phyloP scores from a whole-genome alignment of 1,140 invertebrate genomes.

The Panulirus ornatus region DNA sequence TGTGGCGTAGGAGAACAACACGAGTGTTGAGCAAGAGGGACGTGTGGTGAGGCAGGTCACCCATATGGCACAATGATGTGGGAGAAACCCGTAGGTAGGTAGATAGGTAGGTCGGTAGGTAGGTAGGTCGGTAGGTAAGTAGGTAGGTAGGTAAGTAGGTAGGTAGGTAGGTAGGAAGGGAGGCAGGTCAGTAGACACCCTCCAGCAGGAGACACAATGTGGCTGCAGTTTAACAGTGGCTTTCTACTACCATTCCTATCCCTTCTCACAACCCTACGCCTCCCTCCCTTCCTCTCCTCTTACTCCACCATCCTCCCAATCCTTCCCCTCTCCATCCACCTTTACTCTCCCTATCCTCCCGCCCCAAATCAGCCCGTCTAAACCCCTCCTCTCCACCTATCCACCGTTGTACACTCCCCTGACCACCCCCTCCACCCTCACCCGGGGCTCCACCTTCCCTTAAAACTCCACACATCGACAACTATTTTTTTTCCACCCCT shows the following conservation, averaged over 20 bases:
- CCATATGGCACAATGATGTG: too few species aligned
- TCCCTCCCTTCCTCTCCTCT: neutral
- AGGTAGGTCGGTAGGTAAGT: too few species aligned
- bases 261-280: neutral
- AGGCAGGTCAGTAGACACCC: too few species aligned
- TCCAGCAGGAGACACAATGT: too few species aligned
- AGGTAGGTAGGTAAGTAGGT: too few species aligned
- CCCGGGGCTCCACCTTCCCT: neutral
- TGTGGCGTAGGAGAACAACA: too few species aligned
- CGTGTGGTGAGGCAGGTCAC: too few species aligned
- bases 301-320: neutral
- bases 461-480: neutral
- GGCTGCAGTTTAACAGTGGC: too few species aligned
- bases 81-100: too few species aligned
- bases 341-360: neutral
- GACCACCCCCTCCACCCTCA: neutral
- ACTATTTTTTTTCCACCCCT: neutral
- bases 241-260: neutral
- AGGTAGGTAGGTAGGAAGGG: too few species aligned
- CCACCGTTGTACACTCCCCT: neutral
- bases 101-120: too few species aligned
- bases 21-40: too few species aligned
- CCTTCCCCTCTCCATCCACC: neutral
- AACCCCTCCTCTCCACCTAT: neutral
- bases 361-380: neutral